Evolutionary conservation across 2,113 vertebrate species (phyloP), one percentile per base, ranked within the genome.

Genomic region (Anhinga rufa): DNA sequence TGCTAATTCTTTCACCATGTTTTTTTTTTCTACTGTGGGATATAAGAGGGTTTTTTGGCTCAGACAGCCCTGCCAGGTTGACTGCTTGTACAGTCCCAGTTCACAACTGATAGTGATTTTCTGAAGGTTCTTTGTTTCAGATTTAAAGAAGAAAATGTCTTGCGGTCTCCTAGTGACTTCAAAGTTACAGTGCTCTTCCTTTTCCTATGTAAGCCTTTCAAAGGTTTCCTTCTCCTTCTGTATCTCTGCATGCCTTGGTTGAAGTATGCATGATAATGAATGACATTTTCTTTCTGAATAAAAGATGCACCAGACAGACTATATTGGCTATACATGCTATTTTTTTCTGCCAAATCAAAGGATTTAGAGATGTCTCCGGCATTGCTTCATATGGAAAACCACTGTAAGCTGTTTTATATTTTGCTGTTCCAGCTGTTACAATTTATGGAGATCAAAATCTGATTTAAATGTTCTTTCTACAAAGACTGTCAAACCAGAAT

Each of bases 321-420:
- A 16, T 76, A 57, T 62, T 94, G 17, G 34, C 75, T 72, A 54
- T 54, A 55, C 8, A 6, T 61, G 24, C 15, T 77, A 28, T 42
- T 74, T 91, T 91, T 74, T 51, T 92, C 74, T 92, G 74, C 57
- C 87, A 94, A 87, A 65, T 95, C 57, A 57, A 91, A 85, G 69
- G 34, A 61, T 82, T 86, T 75, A 44, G 51, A 86, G 64, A 71
- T 51, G 54, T 93, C 4, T 6, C 36, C 57, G 64, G 60, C 25
- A 69, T 69, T 87, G 90, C 80, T 93, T 89, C 17, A 36, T 44
- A 32, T 42, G 79, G 71, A 92, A 95, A 90, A 48, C 21, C 52
- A 68, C 31, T 55, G 48, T 82, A 32, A 94, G 28, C 40, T 80
- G n/a, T 2, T 83, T 82, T 60, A 58, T 66, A 51, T 75, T 81